A percentile compares a stretch with the other conserved stretches of the same genome.
phyloP scores from a whole-genome alignment of 2,888 invertebrate genomes.

The Drosophila mimica region DNA sequence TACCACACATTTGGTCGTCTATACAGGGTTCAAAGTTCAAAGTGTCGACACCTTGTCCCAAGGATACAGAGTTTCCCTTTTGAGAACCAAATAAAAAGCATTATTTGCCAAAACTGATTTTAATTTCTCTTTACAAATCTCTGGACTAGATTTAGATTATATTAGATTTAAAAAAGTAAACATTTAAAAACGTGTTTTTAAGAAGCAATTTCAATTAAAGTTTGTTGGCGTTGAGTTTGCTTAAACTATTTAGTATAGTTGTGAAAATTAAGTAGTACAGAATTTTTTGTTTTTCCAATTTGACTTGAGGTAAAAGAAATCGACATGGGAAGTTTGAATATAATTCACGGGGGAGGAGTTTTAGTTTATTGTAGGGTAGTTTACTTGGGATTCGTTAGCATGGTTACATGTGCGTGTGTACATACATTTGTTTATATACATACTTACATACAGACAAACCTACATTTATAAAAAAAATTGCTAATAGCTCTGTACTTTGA shows the following conservation, averaged over 20 bases:
- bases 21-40: neutral
- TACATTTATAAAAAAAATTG: neutral
- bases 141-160: neutral
- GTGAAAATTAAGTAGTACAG: neutral
- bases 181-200: neutral
- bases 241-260: neutral
- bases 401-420: neutral
- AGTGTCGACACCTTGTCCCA: neutral
- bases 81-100: neutral
- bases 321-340: neutral
- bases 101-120: neutral
- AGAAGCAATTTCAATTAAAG: neutral
- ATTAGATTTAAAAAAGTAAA: neutral
- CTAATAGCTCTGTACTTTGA: slow-evolving; percentile 32
- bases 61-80: neutral
- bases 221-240: neutral
- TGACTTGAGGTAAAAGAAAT: neutral
- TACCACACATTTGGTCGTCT: neutral
- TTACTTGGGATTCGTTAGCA: neutral
- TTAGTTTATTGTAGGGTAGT: neutral
- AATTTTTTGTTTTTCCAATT: neutral
- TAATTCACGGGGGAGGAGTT: neutral
- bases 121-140: neutral
- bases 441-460: neutral
- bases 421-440: neutral